Evolutionary conservation across 2,113 vertebrate genomes (phyloP), one percentile per base, ranked within the genome.

Genomic region (Tamias sibiricus): DNA sequence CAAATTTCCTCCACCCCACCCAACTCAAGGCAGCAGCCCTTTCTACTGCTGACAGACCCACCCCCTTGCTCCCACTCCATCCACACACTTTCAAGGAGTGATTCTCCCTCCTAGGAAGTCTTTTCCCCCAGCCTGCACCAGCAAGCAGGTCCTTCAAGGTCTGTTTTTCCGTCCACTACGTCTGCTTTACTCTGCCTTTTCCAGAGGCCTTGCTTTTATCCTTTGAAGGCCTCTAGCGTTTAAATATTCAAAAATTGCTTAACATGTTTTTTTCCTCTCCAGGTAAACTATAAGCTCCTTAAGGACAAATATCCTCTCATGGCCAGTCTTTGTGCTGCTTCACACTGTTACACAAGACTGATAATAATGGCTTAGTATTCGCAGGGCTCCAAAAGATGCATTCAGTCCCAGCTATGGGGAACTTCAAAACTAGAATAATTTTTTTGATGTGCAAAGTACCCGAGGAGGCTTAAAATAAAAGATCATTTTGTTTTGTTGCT

Each of bases 21-120:
- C 14, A 52, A 12, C 14, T 49, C 52, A 8, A 11, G 54, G 32
- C 54, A 47, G 81, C 30, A 72, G 76, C 71, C 52, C 13, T 16
- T 90, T 57, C 6, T 22, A 22, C 17, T 22, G 37, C 49, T 64
- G 11, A 2, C 10, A 1, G 44, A 4, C 2, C 72, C 9, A 26
- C 4, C 1, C 0, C 7, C n/a, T 4, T 1, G 0, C 26, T 22
- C 74, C 40, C 24, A 9, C 26, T 20, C 42, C 40, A 2, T 6
- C 59, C 32, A 49, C 64, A 35, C 0, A 0, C 11, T 35, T 17
- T 59, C 54, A 9, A 17, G 47, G 22, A 35, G 49, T 3, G 22
- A 44, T 9, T 59, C 35, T 62, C 19, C 17, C 30, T 71, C 47
- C 66, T 32, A 62, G 37, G 59, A 74, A 88, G 35, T 2, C n/a